Evolutionary conservation across 2,113 vertebrate genomes (phyloP).

Genomic region (Halichoeres trimaculatus): DNA sequence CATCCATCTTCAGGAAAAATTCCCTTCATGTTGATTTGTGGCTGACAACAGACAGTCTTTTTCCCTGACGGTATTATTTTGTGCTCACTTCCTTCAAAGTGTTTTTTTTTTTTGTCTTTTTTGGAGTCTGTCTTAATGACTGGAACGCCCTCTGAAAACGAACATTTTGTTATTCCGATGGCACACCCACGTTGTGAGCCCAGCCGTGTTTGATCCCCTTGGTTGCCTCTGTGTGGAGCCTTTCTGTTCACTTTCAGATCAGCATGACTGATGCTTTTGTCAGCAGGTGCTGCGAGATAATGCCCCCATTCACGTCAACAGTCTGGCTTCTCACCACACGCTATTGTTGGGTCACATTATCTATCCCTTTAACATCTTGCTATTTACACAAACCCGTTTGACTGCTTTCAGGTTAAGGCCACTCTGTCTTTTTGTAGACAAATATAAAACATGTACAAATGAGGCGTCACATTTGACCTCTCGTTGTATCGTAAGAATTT

Average conservation of each 20-base stretch:
- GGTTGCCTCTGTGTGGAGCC: background rate
- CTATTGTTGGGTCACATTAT: background rate
- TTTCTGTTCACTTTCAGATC: background rate
- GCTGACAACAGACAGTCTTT: background rate
- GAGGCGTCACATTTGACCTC: background rate
- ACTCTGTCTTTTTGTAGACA: background rate
- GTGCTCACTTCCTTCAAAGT: background rate
- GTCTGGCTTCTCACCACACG: background rate
- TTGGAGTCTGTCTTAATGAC: background rate
- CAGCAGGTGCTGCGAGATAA: slow-evolving; percentile 16
- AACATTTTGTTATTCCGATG: background rate
- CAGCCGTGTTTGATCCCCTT: background rate
- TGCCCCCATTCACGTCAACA: background rate
- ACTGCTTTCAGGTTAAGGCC: background rate
- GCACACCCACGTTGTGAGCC: too few species aligned
- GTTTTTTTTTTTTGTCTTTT: background rate
- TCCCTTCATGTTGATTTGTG: background rate
- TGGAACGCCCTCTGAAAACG: background rate
- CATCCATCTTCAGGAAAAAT: background rate
- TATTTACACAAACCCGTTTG: slow-evolving; percentile 35
- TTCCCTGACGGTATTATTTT: background rate
- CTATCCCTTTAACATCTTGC: slow-evolving; percentile 12
- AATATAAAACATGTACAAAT: background rate
- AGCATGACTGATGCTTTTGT: slow-evolving; percentile 18
- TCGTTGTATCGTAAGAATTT: slow-evolving; percentile 7